phyloP scores from a whole-genome alignment of 2,888 invertebrate species.

The Coleophora flavipennella region DNA sequence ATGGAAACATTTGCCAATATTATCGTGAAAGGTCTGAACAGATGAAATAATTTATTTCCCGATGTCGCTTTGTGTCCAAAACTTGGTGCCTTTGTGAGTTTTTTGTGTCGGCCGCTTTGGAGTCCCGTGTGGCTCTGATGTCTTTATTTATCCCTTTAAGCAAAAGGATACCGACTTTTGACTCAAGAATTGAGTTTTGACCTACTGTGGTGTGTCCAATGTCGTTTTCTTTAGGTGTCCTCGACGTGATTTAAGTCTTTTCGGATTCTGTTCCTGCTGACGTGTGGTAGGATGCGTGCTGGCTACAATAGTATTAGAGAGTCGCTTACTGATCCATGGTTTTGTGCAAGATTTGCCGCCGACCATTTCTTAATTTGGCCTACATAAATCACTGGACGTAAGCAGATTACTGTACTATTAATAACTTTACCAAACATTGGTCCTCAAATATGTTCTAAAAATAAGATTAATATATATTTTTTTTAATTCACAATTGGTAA shows the following conservation, averaged over 20 bases:
- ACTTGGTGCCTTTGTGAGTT: slow-evolving; percentile 60
- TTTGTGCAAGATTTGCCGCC: slow-evolving; percentile 55
- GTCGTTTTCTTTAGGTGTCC: slow-evolving; percentile 15
- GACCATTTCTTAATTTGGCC: slow-evolving; percentile 41
- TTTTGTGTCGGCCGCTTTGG: slow-evolving; percentile 62
- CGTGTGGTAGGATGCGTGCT: slow-evolving; percentile 57
- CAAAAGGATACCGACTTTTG: slow-evolving; percentile 48
- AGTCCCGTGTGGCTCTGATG: slow-evolving; percentile 53
- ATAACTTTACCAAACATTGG: not conserved
- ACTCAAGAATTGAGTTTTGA: slow-evolving; percentile 1
- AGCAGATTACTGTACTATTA: slow-evolving; percentile 35
- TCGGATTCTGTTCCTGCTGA: slow-evolving; percentile 22
- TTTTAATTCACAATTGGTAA: too few relatives aligned
- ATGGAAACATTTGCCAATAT: slow-evolving; percentile 73
- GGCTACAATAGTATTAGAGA: slow-evolving; percentile 64
- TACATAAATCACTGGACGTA: slow-evolving; percentile 43
- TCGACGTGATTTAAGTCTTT: slow-evolving; percentile 16
- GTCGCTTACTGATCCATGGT: slow-evolving; percentile 55
- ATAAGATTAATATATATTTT: too few relatives aligned
- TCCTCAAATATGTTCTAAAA: not conserved
- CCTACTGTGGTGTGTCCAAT: not conserved
- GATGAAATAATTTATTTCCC: slow-evolving; percentile 72
- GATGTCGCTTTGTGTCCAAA: slow-evolving; percentile 68
- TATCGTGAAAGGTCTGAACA: slow-evolving; percentile 69
- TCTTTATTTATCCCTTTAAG: slow-evolving; percentile 62